phyloP scores from a whole-genome alignment of 2,113 vertebrate species.

The Sula dactylatra region DNA sequence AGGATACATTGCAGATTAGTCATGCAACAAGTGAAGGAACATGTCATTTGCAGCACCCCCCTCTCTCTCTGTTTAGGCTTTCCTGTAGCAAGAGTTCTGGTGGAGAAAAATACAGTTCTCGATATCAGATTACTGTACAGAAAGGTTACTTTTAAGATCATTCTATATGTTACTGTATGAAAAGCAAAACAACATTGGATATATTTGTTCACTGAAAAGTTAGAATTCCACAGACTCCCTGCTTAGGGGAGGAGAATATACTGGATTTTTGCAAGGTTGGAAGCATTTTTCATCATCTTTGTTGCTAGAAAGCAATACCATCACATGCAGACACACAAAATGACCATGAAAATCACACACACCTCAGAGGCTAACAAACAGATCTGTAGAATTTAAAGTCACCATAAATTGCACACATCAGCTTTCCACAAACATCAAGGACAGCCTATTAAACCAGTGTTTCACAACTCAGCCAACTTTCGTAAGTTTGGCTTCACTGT shows the following conservation, averaged over 20 bases:
- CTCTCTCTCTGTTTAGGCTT: not conserved
- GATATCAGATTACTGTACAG: not conserved
- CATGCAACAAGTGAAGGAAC: slow-evolving; percentile 16
- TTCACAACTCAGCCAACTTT: not conserved
- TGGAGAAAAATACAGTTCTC: not conserved
- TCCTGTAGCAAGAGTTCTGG: not conserved
- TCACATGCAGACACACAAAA: not conserved
- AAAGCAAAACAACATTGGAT: not conserved
- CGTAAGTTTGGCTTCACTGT: not conserved
- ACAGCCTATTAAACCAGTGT: not conserved
- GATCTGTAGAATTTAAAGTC: not conserved
- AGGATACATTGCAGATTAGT: slow-evolving; percentile 23
- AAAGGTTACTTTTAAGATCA: not conserved
- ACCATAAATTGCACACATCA: not conserved
- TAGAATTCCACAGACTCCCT: not conserved
- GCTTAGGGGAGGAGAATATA: not conserved
- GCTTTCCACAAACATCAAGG: not conserved
- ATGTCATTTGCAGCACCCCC: not conserved
- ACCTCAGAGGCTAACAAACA: not conserved
- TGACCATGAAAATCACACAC: not conserved
- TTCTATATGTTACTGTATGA: not conserved
- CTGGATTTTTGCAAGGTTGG: not conserved
- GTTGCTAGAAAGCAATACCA: not conserved
- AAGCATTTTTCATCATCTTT: not conserved
- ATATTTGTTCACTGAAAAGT: not conserved